Conservation (phyloP, 2,797 vertebrate species). For the Trichosurus vulpecula region DNA sequence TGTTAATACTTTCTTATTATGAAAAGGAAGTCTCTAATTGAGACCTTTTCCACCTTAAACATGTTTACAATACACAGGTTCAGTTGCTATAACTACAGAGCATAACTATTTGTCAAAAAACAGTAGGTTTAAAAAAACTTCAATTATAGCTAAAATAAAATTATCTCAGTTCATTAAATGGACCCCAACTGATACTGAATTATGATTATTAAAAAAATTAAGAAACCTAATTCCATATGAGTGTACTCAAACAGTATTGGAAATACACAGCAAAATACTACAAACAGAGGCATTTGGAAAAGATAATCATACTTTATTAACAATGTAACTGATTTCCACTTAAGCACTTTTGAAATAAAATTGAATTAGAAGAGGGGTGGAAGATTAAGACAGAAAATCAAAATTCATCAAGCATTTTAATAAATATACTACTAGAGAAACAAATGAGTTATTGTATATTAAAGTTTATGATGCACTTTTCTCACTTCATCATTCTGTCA, state of each 20-base stretch:
- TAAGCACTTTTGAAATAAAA: background rate
- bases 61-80: constrained; percentile 79
- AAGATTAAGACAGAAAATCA: background rate
- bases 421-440: background rate
- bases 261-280: background rate
- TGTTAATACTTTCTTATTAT: accelerated
- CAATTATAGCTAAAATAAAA: constrained; percentile 27
- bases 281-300: constrained; percentile 11
- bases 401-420: constrained; percentile 25
- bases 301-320: background rate
- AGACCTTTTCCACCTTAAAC: constrained; percentile 69
- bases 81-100: constrained; percentile 73
- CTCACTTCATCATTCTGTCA: background rate
- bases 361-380: constrained; percentile 32
- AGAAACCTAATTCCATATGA: background rate
- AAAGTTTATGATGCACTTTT: constrained; percentile 17
- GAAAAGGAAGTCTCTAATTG: constrained; percentile 56
- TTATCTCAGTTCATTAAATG: background rate
- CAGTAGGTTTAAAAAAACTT: constrained; percentile 73
- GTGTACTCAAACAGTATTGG: background rate
- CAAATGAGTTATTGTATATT: background rate
- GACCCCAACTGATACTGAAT: accelerated
- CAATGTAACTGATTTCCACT: background rate
- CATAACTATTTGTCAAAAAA: constrained; percentile 77
- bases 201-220: background rate